These are phyloP conservation scores for Gonatopus flavifemur DNA, from an alignment of 1,140 invertebrate genomes.

Conservation along the genomic window DNA sequence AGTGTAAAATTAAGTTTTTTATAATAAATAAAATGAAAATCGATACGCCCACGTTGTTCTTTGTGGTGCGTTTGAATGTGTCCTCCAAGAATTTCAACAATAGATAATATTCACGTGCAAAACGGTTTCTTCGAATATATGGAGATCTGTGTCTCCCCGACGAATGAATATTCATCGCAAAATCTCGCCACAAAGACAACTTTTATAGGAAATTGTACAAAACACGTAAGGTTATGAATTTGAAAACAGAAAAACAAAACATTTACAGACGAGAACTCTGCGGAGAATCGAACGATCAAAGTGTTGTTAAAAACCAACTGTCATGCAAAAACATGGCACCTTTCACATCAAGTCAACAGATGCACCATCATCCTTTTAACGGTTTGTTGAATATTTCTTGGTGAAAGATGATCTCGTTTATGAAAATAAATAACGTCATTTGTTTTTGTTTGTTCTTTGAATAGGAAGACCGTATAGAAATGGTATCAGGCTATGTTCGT, in stretches of 20 bases:
- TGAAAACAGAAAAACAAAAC: too few relatives aligned
- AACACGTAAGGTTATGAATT: too few relatives aligned
- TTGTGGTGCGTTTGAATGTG: slow-evolving; percentile 45
- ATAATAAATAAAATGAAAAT: slow-evolving; percentile 51
- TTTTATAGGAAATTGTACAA: too few relatives aligned
- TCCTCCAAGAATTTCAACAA: slow-evolving; percentile 37
- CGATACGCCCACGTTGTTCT: slow-evolving; percentile 47
- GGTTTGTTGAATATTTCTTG: slow-evolving; percentile 37
- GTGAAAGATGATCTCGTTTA: neutral
- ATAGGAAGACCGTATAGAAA: slow-evolving; percentile 51
- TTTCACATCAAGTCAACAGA: slow-evolving; percentile 55
- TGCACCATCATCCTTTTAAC: slow-evolving; percentile 50
- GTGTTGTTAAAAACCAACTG: slow-evolving; percentile 30
- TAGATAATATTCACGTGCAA: too few relatives aligned
- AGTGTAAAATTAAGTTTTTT: slow-evolving; percentile 18
- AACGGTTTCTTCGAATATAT: too few relatives aligned
- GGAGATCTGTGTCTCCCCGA: too few relatives aligned
- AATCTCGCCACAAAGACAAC: too few relatives aligned
- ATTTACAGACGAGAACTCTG: too few relatives aligned
- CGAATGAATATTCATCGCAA: too few relatives aligned
- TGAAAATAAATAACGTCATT: neutral
- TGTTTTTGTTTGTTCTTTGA: slow-evolving; percentile 21
- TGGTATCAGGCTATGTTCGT: slow-evolving; percentile 44
- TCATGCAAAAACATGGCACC: slow-evolving; percentile 31
- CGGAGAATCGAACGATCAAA: too few relatives aligned